Evolutionary conservation across 2,797 vertebrate species (phyloP), one percentile per base, ranked within the genome.

Genomic region (Paratrypauchen microcephalus): DNA sequence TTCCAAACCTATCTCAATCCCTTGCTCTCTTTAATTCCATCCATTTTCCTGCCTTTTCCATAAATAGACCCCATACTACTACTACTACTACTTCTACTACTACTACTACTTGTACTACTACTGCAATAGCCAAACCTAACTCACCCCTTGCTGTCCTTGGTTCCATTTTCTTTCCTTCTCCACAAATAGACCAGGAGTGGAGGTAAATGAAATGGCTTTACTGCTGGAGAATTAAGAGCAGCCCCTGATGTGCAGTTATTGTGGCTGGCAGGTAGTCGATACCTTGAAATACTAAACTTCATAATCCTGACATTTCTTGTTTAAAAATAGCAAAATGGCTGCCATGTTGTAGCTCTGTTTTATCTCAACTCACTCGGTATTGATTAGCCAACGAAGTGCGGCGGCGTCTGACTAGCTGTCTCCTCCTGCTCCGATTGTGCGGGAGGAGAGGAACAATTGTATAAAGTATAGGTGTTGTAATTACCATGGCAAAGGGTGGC

Each of bases 161-260:
- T 26, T 84, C 70, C 76, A 81, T 84, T 83, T 78, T 36, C 8
- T 66, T 65, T 19, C 69, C 70, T 55, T 19, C 18, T 56, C 72
- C 70, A 65, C 70, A 79, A 84, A 76, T 77, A 79, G 73, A 66
- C 36, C 50, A 30, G 45, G 63, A 71, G 76, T 48, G 58, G 36
- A 80, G 66, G 69, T 75, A 87, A 86, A 84, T 81, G 77, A 70
- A 77, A 81, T 87, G 73, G 26, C 69, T 87, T 70, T 30, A 36
- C 75, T 77, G 62, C 56, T 28, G 9, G 11, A 76, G 65, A 82
- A 83, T 88, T 77, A 79, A 84, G 71, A 81, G 69, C 70, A 30
- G 62, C 63, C 84, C 75, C 73, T 81, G 76, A 88, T 74, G 76
- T 58, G 70, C 74, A 88, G 54, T 84, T 77, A 88, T 83, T 70